Percentiles rank a stretch among this genome's conserved stretches.
phyloP scores from a whole-genome alignment of 2,113 vertebrate genomes.

The Sturnus vulgaris region DNA sequence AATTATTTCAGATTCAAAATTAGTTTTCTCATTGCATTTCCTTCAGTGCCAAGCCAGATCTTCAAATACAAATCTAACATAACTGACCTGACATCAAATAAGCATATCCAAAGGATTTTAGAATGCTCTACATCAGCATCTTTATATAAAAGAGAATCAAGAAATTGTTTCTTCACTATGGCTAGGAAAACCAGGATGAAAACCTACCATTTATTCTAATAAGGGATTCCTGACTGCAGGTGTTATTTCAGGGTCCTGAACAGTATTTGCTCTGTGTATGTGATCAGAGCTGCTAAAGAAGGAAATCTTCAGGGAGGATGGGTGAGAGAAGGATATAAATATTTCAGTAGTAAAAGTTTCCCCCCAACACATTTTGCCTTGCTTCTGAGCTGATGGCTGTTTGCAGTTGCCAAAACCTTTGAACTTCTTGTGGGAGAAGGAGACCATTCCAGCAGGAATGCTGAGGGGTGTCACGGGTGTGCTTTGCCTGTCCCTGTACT shows the following conservation, averaged over 20 bases:
- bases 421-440: neutral
- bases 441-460: neutral
- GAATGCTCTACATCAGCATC: neutral
- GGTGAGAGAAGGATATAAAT: neutral
- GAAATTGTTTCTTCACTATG: neutral
- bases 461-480: neutral
- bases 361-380: neutral
- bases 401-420: neutral
- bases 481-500: neutral
- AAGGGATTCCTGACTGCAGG: slow-evolving; percentile 23
- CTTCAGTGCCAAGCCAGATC: neutral
- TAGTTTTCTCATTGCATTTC: neutral
- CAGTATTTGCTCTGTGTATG: neutral
- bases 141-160: slow-evolving; percentile 22
- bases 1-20: neutral
- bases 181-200: slow-evolving; percentile 6
- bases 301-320: neutral
- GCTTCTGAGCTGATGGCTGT: neutral
- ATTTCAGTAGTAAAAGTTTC: neutral
- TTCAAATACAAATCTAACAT: neutral
- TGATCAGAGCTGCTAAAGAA: slow-evolving; percentile 18
- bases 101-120: slow-evolving; percentile 3
- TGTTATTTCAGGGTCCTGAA: slow-evolving; percentile 41
- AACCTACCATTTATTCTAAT: slow-evolving; percentile 36
- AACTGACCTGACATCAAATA: neutral